These are phyloP conservation scores for Xestoiulus laeticollis DNA, from an alignment of 2,888 invertebrate genomes.

Conservation along the genomic window DNA sequence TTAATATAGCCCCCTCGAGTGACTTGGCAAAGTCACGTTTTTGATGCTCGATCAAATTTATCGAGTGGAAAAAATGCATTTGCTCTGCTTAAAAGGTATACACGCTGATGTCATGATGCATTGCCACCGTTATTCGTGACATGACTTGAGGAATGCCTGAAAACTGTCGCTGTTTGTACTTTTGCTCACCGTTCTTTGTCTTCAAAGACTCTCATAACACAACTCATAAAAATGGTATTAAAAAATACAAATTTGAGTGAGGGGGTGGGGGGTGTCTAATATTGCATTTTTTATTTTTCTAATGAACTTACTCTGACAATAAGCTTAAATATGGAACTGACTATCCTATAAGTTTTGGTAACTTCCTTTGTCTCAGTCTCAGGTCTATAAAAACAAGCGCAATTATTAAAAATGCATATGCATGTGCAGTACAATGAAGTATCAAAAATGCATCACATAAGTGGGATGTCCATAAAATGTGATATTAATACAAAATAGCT, in stretches of 20 bases:
- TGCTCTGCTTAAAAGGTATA: neutral
- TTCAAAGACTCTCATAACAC: too few relatives aligned
- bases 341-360: too few relatives aligned
- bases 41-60: constrained; percentile 2
- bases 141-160: neutral
- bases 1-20: constrained; percentile 5
- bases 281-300: too few relatives aligned
- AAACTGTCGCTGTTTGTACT: neutral
- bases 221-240: too few relatives aligned
- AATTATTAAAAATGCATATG: too few relatives aligned
- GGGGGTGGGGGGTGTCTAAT: too few relatives aligned
- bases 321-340: too few relatives aligned
- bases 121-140: neutral
- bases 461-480: neutral
- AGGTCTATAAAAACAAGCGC: too few relatives aligned
- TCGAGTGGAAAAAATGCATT: constrained; percentile 1
- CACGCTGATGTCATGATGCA: constrained; percentile 12
- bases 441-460: neutral
- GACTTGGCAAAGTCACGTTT: constrained; percentile 21
- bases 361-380: too few relatives aligned
- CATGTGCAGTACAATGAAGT: neutral
- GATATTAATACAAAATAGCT: neutral
- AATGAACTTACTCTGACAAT: too few relatives aligned
- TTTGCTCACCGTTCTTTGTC: neutral
- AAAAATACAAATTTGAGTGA: too few relatives aligned